These are phyloP conservation scores for Terrapene triunguis DNA, from an alignment of 2,113 vertebrate species.

Conservation along the genomic window DNA sequence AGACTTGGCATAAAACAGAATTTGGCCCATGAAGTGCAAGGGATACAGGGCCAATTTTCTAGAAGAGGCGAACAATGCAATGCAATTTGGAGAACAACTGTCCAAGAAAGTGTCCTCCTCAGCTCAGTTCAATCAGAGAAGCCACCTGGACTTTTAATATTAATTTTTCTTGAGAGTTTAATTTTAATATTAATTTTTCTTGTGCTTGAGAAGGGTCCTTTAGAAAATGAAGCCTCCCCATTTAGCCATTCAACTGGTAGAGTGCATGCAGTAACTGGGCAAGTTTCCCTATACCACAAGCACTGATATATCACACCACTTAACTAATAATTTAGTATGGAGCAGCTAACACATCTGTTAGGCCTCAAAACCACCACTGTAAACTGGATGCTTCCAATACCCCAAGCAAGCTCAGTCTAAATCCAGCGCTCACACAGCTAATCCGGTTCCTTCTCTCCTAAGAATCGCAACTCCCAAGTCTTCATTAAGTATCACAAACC, in stretches of 20 bases:
- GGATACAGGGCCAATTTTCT: neutral
- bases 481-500: neutral
- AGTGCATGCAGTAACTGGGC: neutral
- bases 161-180: neutral
- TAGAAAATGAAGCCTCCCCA: neutral
- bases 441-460: conserved; percentile 48
- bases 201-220: neutral
- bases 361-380: conserved; percentile 22
- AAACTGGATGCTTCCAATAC: conserved; percentile 29
- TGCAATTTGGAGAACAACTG: neutral
- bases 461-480: neutral
- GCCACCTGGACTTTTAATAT: neutral
- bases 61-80: neutral
- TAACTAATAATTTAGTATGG: too few species aligned
- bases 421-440: conserved; percentile 48
- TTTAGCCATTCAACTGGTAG: neutral
- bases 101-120: neutral
- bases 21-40: neutral
- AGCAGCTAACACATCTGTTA: neutral
- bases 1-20: neutral
- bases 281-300: conserved; percentile 10
- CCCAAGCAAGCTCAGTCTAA: neutral
- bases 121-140: neutral
- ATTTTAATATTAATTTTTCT: neutral
- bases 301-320: too few species aligned